Percentiles rank a stretch among this genome's conserved stretches.
Evolutionary conservation across 1,140 invertebrate genomes (phyloP).

Genomic region (Branchinecta lindahli): DNA sequence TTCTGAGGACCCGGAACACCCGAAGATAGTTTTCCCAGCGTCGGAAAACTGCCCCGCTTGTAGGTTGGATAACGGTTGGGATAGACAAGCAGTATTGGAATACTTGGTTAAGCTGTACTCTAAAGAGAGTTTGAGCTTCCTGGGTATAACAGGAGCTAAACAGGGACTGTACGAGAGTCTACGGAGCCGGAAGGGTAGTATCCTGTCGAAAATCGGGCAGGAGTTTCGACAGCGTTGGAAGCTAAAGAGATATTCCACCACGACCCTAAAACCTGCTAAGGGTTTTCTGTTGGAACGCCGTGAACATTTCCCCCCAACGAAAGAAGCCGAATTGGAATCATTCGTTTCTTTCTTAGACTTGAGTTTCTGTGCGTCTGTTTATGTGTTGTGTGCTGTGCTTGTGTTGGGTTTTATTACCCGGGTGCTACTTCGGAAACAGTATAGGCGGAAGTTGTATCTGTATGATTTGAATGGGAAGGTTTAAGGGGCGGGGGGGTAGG

Average conservation of each 20-base stretch:
- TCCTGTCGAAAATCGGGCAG: not conserved
- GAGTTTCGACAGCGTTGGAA: not conserved
- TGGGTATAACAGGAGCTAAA: not conserved
- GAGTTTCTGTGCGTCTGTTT: not conserved
- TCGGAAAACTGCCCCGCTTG: slow-evolving; percentile 44
- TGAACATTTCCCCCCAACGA: not conserved
- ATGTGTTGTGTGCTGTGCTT: not conserved
- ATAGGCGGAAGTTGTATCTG: slow-evolving; percentile 49
- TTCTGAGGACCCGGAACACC: slow-evolving; percentile 77
- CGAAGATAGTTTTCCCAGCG: slow-evolving; percentile 80
- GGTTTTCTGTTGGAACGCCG: not conserved
- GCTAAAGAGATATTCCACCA: not conserved
- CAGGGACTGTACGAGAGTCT: not conserved
- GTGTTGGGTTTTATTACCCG: not conserved
- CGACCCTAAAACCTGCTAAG: not conserved
- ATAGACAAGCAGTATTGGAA: not conserved
- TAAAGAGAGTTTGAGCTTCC: not conserved
- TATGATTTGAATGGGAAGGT: slow-evolving; percentile 46
- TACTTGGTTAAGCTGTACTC: not conserved
- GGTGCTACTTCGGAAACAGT: slow-evolving; percentile 32
- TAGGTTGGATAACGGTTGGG: slow-evolving; percentile 23
- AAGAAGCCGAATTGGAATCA: not conserved
- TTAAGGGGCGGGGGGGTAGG: not conserved
- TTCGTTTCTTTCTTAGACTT: not conserved
- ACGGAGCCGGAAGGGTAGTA: not conserved